Conservation (phyloP, 2,113 vertebrate genomes). For the Bubo scandiacus region DNA sequence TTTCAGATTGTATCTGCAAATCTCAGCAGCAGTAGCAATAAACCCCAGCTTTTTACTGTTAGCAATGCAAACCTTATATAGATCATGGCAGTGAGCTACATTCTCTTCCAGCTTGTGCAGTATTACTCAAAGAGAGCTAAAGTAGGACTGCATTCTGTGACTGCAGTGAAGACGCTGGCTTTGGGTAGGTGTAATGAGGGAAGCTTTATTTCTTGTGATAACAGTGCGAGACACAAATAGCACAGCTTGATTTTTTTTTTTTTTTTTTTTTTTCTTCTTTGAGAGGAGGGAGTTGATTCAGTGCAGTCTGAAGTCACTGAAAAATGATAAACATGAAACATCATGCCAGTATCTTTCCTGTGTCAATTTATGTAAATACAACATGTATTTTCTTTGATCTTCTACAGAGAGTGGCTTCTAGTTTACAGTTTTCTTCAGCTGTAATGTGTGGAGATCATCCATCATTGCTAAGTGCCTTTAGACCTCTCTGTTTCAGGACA, state of each 20-base stretch:
- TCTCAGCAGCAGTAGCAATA: background rate
- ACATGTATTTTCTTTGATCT: background rate
- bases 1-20: background rate
- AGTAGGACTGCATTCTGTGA: background rate
- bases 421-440: slow-evolving; percentile 17
- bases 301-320: background rate
- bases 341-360: background rate
- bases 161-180: background rate
- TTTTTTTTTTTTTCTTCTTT: background rate
- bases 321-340: background rate
- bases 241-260: background rate
- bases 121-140: background rate
- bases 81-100: background rate
- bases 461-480: slow-evolving; percentile 21
- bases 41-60: background rate
- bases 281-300: background rate
- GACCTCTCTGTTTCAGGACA: slow-evolving; percentile 40
- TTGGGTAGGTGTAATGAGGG: background rate
- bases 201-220: background rate
- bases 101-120: background rate
- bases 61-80: background rate
- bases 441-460: slow-evolving; percentile 9
- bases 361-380: background rate
- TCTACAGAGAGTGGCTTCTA: slow-evolving; percentile 11
- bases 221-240: background rate